Base-by-base conservation (phyloP, 2,888 invertebrate species). In the Dicyrtomina minuta region DNA sequence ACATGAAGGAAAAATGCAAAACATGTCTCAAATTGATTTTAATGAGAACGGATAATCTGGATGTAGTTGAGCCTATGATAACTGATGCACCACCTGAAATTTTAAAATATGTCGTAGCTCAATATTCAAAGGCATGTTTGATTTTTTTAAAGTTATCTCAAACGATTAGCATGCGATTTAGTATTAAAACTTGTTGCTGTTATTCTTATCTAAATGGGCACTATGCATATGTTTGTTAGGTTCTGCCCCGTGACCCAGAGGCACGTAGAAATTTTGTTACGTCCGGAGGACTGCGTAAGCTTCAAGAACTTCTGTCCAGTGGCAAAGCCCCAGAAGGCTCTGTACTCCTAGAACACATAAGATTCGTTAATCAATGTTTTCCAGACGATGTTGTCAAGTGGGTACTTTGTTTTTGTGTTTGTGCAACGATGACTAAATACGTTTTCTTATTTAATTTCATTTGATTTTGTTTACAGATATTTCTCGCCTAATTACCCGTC, bases 401-500 rank as follows among this genome's bases (percentile, higher is more conserved):
- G 77, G 79, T n/a, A n/a, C n/a, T n/a, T n/a, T n/a, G n/a, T n/a
- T n/a, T n/a, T n/a, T n/a, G n/a, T n/a, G n/a, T n/a, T n/a, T n/a
- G n/a, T n/a, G n/a, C n/a, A n/a, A n/a, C n/a, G n/a, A n/a, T n/a
- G n/a, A n/a, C n/a, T n/a, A n/a, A n/a, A n/a, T n/a, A n/a, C n/a
- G n/a, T n/a, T n/a, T n/a, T n/a, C n/a, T n/a, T n/a, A n/a, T n/a
- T n/a, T n/a, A n/a, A n/a, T n/a, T n/a, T n/a, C n/a, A n/a, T n/a
- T n/a, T n/a, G n/a, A n/a, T n/a, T n/a, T n/a, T 33, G 4, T n/a
- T 56, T 66, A 53, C 84, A 89, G 89, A 80, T 92, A 89, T 81
- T 92, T 91, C 81, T 89, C 91, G n/a, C 92, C 92, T 17, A 91
- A 90, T 41, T 92, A 91, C 83, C 88, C 91, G 5, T 89, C 91